Base-by-base conservation (phyloP, 1,140 invertebrate genomes). In the Ganaspis sp. region DNA sequence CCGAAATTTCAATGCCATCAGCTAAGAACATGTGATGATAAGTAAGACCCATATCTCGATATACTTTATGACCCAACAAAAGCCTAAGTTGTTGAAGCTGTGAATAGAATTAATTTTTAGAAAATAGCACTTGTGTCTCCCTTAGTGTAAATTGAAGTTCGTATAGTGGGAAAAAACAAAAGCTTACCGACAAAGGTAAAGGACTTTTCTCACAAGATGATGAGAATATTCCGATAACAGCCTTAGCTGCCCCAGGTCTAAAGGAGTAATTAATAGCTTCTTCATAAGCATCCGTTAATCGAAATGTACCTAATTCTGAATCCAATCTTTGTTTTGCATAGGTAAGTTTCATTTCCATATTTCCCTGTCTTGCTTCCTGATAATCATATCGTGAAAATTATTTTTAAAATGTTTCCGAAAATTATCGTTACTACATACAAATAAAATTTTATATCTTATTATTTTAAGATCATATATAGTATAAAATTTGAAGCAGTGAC, bases 221-320 rank as follows among this genome's bases (percentile, higher is more conserved):
- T 1, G 86, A 79, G 4, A 89, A 74, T 0, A 94, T 87, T 2
- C 90, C 92, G 78, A 95, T 84, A 11, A 94, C 92, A 26, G 91
- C 90, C 80, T 93, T 94, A 0, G 92, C 90, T 4, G 94, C 92
- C 6, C 91, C 92, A 4, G 92, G 87, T 86, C 94, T 92, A 90
- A 93, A 95, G 42, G 93, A 93, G 90, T 94, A 95, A 9, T 90
- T 80, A 4, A 93, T 83, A 4, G 92, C 93, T 79, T 93, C 88
- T 19, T 90, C 82, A 81, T 93, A 94, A 21, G 93, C 93, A 21
- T 88, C 87, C 40, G 92, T 89, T 12, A 91, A 71, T 23, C 79
- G 85, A 64, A 89, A 87, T 0, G 85, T 88, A 3, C 89, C 88
- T 9, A 91, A 74, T 81, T 91, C 91, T 12, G 91, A 69, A 29